These are phyloP conservation scores for Dendrocincla fuliginosa DNA, from an alignment of 2,797 vertebrate genomes.

Conservation along the genomic window DNA sequence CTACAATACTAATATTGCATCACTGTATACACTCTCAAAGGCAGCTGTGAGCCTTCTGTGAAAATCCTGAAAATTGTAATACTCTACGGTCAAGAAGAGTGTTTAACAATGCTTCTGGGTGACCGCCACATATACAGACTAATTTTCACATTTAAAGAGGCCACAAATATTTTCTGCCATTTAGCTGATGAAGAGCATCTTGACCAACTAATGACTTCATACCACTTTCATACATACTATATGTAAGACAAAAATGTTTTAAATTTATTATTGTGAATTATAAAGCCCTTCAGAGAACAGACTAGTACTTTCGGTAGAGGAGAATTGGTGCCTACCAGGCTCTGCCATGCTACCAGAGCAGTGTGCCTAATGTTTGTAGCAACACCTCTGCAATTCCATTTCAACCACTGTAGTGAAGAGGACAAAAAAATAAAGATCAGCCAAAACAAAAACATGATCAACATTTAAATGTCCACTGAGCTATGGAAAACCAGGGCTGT, in stretches of 20 bases:
- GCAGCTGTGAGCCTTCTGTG: neutral
- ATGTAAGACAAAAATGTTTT: neutral
- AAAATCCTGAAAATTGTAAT: neutral
- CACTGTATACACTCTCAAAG: neutral
- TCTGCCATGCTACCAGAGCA: neutral
- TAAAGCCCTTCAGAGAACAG: neutral
- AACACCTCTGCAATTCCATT: neutral
- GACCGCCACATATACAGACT: neutral
- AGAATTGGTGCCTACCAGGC: neutral
- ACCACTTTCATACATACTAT: neutral
- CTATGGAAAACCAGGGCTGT: neutral
- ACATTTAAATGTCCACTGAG: neutral
- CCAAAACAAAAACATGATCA: neutral
- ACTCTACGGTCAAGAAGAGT: neutral
- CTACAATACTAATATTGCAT: neutral
- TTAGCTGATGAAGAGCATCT: neutral
- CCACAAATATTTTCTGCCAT: neutral
- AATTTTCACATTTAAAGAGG: neutral
- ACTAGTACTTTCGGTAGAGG: neutral
- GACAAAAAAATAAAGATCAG: neutral
- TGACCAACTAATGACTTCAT: neutral
- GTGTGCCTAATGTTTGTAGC: rapidly evolving
- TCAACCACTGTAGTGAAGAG: neutral
- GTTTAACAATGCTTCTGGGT: neutral
- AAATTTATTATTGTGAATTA: neutral